Conservation (phyloP, 2,113 vertebrate species). For the Oryzias woworae region DNA sequence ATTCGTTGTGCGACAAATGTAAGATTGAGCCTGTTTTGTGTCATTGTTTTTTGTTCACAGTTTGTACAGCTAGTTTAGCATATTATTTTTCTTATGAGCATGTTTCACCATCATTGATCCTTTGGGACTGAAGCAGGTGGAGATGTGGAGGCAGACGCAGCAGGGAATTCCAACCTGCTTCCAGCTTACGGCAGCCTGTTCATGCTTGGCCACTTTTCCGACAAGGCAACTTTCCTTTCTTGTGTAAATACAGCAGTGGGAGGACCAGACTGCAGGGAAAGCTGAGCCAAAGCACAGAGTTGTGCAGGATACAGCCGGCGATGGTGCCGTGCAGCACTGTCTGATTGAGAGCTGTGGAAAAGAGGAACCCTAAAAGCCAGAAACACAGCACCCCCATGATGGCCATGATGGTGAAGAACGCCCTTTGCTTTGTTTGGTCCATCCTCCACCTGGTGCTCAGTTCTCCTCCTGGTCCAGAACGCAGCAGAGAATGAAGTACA, state of each 20-base stretch:
- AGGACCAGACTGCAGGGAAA: conserved; percentile 35
- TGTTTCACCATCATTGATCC: too few relatives aligned
- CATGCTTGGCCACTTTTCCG: neutral
- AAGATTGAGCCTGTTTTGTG: too few relatives aligned
- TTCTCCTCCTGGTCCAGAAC: neutral
- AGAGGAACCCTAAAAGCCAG: neutral
- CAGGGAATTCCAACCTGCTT: too few relatives aligned
- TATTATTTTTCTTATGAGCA: too few relatives aligned
- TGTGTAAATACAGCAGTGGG: conserved; percentile 30
- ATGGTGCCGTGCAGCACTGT: fast-evolving
- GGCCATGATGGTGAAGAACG: conserved; percentile 2
- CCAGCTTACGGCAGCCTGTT: too few relatives aligned
- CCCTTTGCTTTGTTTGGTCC: conserved; percentile 11
- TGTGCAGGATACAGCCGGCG: fast-evolving
- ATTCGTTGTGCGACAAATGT: too few relatives aligned
- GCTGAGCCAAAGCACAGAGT: neutral
- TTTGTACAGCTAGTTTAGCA: too few relatives aligned
- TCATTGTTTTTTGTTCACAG: too few relatives aligned
- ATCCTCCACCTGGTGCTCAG: neutral
- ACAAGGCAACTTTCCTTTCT: neutral
- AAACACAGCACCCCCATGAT: conserved; percentile 6
- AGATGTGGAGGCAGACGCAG: too few relatives aligned
- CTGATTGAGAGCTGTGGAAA: fast-evolving
- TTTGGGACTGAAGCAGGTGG: too few relatives aligned
- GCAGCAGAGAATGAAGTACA: conserved; percentile 18